phyloP scores from a whole-genome alignment of 2,113 vertebrate genomes.

The Sinocyclocheilus rhinocerous region DNA sequence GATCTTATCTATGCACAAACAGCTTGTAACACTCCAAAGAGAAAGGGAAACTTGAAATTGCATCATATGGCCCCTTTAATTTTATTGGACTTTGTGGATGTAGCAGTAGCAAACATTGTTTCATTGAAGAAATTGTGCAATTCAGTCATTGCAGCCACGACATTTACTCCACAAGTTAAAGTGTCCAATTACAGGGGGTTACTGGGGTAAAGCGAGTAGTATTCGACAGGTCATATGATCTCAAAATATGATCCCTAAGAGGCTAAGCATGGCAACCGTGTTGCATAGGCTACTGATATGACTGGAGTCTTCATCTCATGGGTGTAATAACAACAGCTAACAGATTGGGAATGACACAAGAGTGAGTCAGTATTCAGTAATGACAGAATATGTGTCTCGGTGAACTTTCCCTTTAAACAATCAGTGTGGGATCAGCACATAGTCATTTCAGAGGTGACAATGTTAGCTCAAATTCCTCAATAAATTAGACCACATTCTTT shows the following conservation, averaged over 20 bases:
- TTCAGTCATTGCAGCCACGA: background rate
- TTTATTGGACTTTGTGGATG: background rate
- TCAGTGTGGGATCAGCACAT: background rate
- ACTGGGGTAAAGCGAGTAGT: background rate
- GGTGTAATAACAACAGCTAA: background rate
- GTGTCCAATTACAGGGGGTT: background rate
- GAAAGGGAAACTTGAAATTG: too few species aligned
- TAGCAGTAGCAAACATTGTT: background rate
- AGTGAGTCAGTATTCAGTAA: constrained; percentile 1
- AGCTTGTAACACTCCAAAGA: too few species aligned
- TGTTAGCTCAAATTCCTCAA: background rate
- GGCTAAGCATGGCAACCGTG: background rate
- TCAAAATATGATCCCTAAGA: background rate
- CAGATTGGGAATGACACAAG: background rate
- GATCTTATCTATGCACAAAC: too few species aligned
- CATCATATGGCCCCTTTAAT: too few species aligned
- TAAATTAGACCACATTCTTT: background rate
- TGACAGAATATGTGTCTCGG: background rate
- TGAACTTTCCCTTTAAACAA: constrained; percentile 3
- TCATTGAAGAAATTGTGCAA: background rate
- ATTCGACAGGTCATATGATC: background rate
- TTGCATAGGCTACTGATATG: background rate
- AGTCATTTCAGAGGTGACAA: background rate
- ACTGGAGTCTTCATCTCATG: background rate
- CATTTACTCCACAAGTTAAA: background rate